Conservation (phyloP, 35 echinoderm and acorn worm genomes). For the Ptychodera flava region DNA sequence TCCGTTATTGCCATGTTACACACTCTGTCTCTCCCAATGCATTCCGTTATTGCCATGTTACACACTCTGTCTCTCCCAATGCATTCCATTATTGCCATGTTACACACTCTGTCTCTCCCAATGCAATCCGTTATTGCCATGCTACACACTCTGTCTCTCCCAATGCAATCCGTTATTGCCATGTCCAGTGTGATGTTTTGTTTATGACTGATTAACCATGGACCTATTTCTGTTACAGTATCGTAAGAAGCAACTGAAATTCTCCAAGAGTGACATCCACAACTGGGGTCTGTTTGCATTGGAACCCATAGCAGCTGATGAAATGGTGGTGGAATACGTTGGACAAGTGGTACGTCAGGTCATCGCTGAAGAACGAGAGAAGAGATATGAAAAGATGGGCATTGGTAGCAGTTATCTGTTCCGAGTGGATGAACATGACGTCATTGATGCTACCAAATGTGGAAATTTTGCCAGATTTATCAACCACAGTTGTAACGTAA, state of each 20-base stretch:
- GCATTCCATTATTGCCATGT: too few relatives aligned
- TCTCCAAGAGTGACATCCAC: constrained; percentile 85
- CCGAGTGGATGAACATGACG: constrained; percentile 64
- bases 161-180: too few relatives aligned
- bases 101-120: too few relatives aligned
- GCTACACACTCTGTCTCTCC: too few relatives aligned
- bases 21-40: too few relatives aligned
- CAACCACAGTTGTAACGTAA: constrained; percentile 97
- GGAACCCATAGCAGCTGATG: constrained; percentile 85
- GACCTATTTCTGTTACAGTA: too few relatives aligned
- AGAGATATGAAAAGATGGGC: constrained; percentile 66
- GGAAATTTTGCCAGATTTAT: constrained; percentile 95
- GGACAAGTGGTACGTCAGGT: constrained; percentile 75
- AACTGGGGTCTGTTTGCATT: constrained; percentile 98
- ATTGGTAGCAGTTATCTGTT: constrained; percentile 95
- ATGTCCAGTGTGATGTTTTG: too few relatives aligned
- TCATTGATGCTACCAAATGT: constrained; percentile 96
- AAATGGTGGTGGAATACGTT: constrained; percentile 98
- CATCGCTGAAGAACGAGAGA: constrained; percentile 74
- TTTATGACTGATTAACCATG: too few relatives aligned
- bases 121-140: too few relatives aligned
- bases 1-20: too few relatives aligned
- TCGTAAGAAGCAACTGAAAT: constrained; percentile 95
- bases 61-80: too few relatives aligned
- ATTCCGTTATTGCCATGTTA: too few relatives aligned